Conservation (phyloP, 2,113 vertebrate species). For the Empidonax alnorum region DNA sequence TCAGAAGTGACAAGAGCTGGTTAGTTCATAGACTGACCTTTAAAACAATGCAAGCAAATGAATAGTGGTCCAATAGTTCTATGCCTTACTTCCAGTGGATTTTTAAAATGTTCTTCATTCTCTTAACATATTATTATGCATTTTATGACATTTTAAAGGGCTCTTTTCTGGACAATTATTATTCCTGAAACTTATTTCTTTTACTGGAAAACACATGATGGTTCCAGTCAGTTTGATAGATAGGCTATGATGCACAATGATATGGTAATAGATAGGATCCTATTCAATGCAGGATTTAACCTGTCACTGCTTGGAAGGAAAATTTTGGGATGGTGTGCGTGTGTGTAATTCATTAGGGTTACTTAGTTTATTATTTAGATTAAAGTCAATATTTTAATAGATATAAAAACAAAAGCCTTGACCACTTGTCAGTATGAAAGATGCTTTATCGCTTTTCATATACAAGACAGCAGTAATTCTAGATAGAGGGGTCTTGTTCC, state of each 20-base stretch:
- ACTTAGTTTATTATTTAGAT: background rate
- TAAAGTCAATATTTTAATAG: background rate
- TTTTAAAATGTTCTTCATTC: background rate
- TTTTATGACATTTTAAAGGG: background rate
- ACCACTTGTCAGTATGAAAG: background rate
- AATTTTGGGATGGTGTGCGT: background rate
- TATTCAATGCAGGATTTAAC: background rate
- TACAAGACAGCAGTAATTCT: background rate
- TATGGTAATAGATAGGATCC: background rate
- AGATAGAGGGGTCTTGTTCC: background rate
- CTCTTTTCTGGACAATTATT: background rate
- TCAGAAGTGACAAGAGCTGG: background rate
- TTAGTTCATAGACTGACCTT: background rate
- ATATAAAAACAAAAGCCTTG: background rate
- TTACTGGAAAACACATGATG: background rate
- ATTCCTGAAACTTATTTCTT: background rate
- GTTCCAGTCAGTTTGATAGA: background rate
- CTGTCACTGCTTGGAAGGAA: background rate
- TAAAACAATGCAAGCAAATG: background rate
- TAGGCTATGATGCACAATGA: background rate
- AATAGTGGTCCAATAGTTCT: background rate
- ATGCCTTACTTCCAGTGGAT: background rate
- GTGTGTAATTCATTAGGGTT: background rate
- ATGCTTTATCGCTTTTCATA: background rate
- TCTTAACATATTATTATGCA: background rate